Conservation (phyloP, 2,113 vertebrate species). For the Hystrix cristata region DNA sequence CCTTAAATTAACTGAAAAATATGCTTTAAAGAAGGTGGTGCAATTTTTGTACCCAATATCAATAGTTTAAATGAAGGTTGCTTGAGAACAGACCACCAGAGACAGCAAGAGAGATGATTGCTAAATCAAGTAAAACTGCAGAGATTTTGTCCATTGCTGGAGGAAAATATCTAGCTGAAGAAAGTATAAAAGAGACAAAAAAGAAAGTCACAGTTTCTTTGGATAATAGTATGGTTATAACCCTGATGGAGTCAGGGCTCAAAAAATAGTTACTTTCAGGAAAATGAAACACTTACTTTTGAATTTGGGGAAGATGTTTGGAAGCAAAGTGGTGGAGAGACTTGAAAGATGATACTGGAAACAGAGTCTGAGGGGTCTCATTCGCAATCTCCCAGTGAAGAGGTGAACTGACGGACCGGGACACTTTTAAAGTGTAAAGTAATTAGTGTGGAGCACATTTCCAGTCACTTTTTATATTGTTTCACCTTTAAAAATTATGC, state of each 20-base stretch:
- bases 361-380: accelerated
- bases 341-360: not conserved
- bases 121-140: not conserved
- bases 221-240: not conserved
- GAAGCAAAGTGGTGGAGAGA: not conserved
- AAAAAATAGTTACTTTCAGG: not conserved
- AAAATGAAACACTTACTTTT: not conserved
- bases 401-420: not conserved
- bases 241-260: not conserved
- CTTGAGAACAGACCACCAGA: not conserved
- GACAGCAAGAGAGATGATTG: not conserved
- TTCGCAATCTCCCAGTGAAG: not conserved
- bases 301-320: not conserved
- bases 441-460: not conserved
- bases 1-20: not conserved
- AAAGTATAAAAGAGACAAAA: not conserved
- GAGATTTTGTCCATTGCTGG: not conserved
- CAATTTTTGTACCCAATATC: not conserved
- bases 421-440: not conserved
- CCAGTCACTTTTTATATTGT: not conserved
- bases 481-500: not conserved
- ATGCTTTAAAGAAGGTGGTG: not conserved
- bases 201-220: not conserved
- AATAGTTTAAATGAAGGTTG: not conserved
- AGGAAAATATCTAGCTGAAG: not conserved